phyloP scores from a whole-genome alignment of 1,140 invertebrate genomes.

The Brachionus manjavacas region DNA sequence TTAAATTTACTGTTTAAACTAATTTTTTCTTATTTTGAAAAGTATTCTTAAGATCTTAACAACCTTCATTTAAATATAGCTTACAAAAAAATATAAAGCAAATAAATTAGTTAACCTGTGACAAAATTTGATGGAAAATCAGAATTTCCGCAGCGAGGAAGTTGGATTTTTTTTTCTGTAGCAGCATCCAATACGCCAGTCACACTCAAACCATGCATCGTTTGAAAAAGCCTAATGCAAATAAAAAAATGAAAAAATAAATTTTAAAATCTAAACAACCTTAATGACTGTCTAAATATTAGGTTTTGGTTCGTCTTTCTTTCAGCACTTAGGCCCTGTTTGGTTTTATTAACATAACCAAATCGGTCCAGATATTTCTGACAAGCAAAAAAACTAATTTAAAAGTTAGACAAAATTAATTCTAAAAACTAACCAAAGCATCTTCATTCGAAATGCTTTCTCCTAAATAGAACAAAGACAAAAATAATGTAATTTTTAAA shows the following conservation, averaged over 20 bases:
- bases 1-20: neutral
- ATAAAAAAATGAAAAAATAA: neutral
- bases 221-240: neutral
- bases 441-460: neutral
- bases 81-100: too few relatives aligned
- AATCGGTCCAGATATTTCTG: neutral
- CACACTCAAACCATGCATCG: neutral
- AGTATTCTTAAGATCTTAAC: too few relatives aligned
- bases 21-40: too few relatives aligned
- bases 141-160: neutral
- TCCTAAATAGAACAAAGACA: neutral
- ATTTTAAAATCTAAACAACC: neutral
- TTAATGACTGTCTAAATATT: neutral
- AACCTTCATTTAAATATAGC: too few relatives aligned
- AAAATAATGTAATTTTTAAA: neutral
- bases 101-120: too few relatives aligned
- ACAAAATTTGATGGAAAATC: neutral
- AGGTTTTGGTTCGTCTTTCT: neutral
- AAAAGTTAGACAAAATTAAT: neutral
- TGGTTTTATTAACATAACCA: neutral
- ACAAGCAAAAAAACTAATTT: neutral
- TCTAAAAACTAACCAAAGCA: neutral
- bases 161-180: neutral
- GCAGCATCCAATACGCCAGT: neutral
- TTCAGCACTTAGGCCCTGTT: neutral